These are phyloP conservation scores for Amyelois transitella DNA, from an alignment of 1,140 invertebrate species.

Conservation along the genomic window DNA sequence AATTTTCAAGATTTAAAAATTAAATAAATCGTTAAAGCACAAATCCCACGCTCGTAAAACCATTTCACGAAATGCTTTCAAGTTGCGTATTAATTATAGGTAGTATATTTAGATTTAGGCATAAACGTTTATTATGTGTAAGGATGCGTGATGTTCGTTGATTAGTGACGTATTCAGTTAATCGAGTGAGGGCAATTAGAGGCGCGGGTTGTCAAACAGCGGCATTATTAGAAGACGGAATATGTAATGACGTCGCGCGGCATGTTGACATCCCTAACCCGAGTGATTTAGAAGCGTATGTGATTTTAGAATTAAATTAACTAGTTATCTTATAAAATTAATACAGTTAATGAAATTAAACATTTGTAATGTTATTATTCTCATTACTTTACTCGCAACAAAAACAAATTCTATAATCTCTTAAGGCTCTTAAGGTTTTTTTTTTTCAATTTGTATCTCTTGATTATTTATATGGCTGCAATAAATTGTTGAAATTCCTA, in stretches of 20 bases:
- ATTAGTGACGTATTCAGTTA: neutral
- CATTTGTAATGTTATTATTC: no score
- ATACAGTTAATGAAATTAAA: no score
- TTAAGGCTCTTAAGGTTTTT: no score
- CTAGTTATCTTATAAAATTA: no score
- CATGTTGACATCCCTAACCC: neutral
- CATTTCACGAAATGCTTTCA: constrained; percentile 74
- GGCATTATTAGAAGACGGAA: neutral
- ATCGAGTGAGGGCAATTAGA: neutral
- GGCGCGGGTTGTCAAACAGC: neutral
- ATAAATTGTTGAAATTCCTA: no score
- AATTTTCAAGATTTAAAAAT: constrained; percentile 49
- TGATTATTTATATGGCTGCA: no score
- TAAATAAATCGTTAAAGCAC: constrained; percentile 58
- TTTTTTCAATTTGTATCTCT: no score
- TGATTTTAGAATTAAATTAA: neutral
- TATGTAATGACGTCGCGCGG: neutral
- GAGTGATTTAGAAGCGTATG: neutral
- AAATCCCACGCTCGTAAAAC: constrained; percentile 73
- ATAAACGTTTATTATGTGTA: neutral
- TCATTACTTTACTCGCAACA: no score
- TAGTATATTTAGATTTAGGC: no score
- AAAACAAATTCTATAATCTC: no score
- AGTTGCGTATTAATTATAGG: constrained; percentile 9
- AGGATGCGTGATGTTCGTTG: neutral